These are phyloP conservation scores for Nannobrachium achirus DNA, from an alignment of 2,113 vertebrate species.

Conservation along the genomic window DNA sequence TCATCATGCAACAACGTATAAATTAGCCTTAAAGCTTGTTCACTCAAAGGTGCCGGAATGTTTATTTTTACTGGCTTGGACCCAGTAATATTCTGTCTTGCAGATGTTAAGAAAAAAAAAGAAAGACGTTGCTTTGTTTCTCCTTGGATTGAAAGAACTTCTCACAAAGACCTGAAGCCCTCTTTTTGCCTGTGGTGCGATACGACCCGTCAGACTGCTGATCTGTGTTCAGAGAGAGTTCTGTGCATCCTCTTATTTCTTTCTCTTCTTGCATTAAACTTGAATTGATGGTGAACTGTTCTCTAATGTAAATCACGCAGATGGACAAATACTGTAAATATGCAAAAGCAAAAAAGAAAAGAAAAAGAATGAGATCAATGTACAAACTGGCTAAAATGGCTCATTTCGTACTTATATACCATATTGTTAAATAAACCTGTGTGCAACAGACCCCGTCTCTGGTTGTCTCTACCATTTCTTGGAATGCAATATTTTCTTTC, in stretches of 20 bases:
- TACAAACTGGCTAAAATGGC: conserved; percentile 96
- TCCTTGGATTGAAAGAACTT: conserved; percentile 65
- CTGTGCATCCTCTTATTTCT: conserved; percentile 74
- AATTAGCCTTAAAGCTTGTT: conserved; percentile 54
- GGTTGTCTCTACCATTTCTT: conserved; percentile 21
- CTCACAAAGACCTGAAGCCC: conserved; percentile 60
- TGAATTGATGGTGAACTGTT: conserved; percentile 92
- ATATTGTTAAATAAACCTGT: conserved; percentile 99
- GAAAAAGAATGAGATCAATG: conserved; percentile 98
- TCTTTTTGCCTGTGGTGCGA: conserved; percentile 79
- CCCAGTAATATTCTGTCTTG: conserved; percentile 88
- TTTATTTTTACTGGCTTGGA: conserved; percentile 80
- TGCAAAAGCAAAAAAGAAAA: too few relatives aligned
- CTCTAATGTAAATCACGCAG: conserved; percentile 97
- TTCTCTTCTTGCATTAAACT: conserved; percentile 91
- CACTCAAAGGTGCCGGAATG: conserved; percentile 71
- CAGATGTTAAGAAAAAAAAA: conserved; percentile 87
- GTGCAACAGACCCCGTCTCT: conserved; percentile 87
- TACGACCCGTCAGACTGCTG: conserved; percentile 86
- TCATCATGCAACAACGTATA: not conserved
- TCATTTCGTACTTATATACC: conserved; percentile 99
- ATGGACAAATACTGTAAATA: conserved; percentile 97
- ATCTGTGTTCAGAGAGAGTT: conserved; percentile 88
- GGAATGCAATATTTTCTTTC: not conserved
- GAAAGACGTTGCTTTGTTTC: conserved; percentile 79